Percentiles rank a stretch among this genome's conserved stretches.
Evolutionary conservation across 1,140 invertebrate genomes (phyloP).

Genomic region (Lepidurus packardi): DNA sequence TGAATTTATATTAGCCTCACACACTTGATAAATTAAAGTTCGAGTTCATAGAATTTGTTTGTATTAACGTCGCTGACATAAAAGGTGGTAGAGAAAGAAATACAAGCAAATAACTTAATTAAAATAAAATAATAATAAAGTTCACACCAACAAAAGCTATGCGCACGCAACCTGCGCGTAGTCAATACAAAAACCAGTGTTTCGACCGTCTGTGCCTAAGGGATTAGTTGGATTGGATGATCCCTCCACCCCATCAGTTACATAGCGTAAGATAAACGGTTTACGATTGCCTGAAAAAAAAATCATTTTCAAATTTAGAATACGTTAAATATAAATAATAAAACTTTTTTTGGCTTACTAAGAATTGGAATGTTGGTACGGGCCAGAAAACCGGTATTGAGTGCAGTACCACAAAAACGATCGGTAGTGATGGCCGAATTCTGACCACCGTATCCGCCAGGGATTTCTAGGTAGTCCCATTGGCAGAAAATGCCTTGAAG

Average conservation of each 20-base stretch:
- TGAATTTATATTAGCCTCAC: too few species aligned
- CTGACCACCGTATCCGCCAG: neutral
- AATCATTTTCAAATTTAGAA: neutral
- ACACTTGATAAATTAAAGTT: too few species aligned
- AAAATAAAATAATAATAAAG: neutral
- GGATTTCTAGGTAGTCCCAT: conserved; percentile 12
- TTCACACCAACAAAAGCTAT: neutral
- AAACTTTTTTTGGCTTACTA: neutral
- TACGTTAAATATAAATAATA: too few species aligned
- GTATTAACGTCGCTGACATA: too few species aligned
- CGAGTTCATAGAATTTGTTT: too few species aligned
- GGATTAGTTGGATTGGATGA: conserved; percentile 46
- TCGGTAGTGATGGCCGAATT: neutral
- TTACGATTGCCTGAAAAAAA: conserved; percentile 21
- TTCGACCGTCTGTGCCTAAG: conserved; percentile 9
- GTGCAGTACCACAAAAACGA: conserved; percentile 3
- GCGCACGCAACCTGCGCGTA: neutral
- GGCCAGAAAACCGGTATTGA: neutral
- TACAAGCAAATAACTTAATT: neutral
- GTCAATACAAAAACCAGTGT: conserved; percentile 1
- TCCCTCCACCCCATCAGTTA: conserved; percentile 15
- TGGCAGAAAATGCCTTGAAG: neutral
- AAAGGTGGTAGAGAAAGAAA: neutral
- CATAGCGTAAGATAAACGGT: conserved; percentile 22
- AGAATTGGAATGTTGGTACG: conserved; percentile 11